Evolutionary conservation across 1,140 invertebrate genomes (phyloP).

Genomic region (Teleopsis dalmanni): DNA sequence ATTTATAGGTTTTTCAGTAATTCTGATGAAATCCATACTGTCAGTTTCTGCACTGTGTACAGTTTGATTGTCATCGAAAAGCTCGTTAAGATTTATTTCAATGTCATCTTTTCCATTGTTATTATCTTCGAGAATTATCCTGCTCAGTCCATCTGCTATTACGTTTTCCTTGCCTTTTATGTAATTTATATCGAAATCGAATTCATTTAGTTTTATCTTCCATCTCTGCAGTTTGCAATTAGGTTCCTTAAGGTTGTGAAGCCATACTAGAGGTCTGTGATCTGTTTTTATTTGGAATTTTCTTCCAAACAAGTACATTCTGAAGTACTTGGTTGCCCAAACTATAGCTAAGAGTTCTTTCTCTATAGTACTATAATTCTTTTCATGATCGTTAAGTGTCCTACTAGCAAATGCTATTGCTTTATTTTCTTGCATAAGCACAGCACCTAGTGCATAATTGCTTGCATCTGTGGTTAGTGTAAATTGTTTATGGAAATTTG

Average conservation of each 20-base stretch:
- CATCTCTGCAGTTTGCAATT: not conserved
- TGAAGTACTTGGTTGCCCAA: constrained; percentile 42
- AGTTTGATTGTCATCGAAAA: constrained; percentile 3
- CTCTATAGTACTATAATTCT: constrained; percentile 40
- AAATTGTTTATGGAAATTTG: constrained; percentile 7
- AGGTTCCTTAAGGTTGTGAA: not conserved
- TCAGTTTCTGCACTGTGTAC: too few relatives aligned
- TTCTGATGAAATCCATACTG: too few relatives aligned
- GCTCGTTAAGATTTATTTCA: constrained; percentile 1
- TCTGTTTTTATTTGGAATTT: not conserved
- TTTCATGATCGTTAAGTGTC: constrained; percentile 34
- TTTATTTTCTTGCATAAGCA: constrained; percentile 16
- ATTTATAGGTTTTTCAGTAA: too few relatives aligned
- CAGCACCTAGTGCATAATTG: constrained; percentile 14
- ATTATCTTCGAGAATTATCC: constrained; percentile 1
- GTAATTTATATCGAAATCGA: constrained; percentile 19
- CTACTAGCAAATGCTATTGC: constrained; percentile 41
- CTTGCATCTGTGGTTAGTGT: constrained; percentile 9
- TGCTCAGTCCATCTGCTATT: constrained; percentile 15
- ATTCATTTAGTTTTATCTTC: constrained; percentile 13
- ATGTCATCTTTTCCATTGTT: not conserved
- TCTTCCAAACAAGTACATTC: constrained; percentile 44
- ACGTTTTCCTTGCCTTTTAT: constrained; percentile 24
- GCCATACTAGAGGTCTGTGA: not conserved
- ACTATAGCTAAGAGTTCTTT: constrained; percentile 45